Conservation (phyloP, 2,113 vertebrate genomes). For the Aplodontia rufa region DNA sequence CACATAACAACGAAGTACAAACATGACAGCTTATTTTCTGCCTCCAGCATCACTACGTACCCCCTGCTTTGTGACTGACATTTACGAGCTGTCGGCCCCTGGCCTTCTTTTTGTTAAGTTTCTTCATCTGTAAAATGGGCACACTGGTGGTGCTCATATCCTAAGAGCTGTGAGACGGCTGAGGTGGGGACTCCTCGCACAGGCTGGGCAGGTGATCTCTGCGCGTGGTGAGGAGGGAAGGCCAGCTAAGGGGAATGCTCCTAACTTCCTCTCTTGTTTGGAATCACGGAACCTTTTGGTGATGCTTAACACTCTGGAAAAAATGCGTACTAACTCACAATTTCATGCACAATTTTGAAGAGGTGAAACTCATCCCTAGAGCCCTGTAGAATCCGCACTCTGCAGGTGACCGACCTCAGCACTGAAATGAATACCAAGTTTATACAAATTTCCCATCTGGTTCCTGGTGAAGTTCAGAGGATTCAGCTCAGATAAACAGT, state of each 20-base stretch:
- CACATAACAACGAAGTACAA: neutral
- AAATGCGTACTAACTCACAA: neutral
- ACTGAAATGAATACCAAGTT: neutral
- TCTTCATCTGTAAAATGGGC: neutral
- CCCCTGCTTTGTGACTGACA: neutral
- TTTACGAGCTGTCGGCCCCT: neutral
- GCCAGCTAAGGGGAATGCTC: neutral
- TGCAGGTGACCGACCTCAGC: neutral
- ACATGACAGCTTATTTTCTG: neutral
- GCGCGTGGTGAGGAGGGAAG: accelerated
- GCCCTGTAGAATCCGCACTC: neutral
- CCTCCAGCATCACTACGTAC: neutral
- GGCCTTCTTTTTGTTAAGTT: neutral
- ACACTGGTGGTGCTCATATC: neutral
- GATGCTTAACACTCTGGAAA: neutral
- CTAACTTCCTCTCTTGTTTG: neutral
- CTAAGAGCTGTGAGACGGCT: accelerated
- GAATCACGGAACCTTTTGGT: neutral
- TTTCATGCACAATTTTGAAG: neutral
- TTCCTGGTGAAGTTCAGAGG: neutral
- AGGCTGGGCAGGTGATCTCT: accelerated
- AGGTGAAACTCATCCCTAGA: neutral
- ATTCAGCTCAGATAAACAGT: neutral
- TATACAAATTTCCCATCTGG: conserved; percentile 59
- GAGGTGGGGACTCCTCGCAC: accelerated